Evolutionary conservation across 2,888 invertebrate species (phyloP), one percentile per base, ranked within the genome.

Genomic region (Eudemis profundana): DNA sequence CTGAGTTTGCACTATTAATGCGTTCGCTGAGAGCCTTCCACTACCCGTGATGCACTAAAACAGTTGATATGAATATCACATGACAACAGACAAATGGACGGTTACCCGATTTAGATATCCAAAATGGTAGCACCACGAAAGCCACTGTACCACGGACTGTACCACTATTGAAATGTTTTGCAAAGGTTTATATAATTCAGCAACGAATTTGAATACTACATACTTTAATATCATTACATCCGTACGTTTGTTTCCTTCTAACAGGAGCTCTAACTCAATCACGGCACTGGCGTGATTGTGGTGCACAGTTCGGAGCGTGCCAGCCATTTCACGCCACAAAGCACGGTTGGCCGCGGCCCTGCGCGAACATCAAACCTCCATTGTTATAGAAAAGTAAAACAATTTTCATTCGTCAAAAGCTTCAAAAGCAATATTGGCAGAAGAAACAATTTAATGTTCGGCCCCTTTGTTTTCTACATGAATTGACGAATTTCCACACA

Each of bases 281-380:
- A 47, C 15, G 54, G 46, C 23, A n/a, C 4, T 19, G 38, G 49
- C 56, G 29, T 29, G 56, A 50, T 50, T 42, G 56, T 49, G 49
- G 49, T 36, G 21, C 15, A 33, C 38, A 51, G 61, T 33, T 47
- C 47, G 29, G 70, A 70, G 71, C 71, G 74, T 72, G 74, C 71
- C 78, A 75, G 76, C 77, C 76, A 82, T 84, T 81, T 79, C 77
- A 72, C 76, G 79, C 75, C 73, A 81, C 77, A 79, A 78, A 81
- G 76, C 78, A 74, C 75, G 78, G 82, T 84, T 85, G 83, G 85
- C 84, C 85, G 85, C 84, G 79, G 71, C 73, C 61, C 76, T 75
- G 77, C 79, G 77, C 78, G 74, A 76, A 77, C 74, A 81, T 80
- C 79, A 75, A 74, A 77, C 77, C 72, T 77, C 78, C 73, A 79